Evolutionary conservation across 2,888 invertebrate genomes (phyloP), one percentile per base, ranked within the genome.

Genomic region (Megaustenia siamemsis): DNA sequence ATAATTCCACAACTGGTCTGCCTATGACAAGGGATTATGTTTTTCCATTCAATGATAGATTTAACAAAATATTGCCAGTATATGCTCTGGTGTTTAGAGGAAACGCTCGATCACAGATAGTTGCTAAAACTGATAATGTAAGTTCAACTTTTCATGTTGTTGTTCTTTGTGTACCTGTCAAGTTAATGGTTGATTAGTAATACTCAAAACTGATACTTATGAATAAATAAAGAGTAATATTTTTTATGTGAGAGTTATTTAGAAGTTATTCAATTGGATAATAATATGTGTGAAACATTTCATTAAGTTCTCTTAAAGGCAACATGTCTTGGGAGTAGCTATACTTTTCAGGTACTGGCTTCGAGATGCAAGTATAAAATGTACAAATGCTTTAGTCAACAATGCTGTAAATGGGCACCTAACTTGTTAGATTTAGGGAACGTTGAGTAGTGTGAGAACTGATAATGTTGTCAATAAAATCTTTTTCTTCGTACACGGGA

Each of bases 121-220:
- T 66, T 18, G 21, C 79, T 35, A 80, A 68, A 49, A 80, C 49
- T 49, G 79, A 80, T 0, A 43, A 80, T 68, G 79, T 80, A 80
- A 45, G 79, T 80, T 5, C 24, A 77, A 56, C 21, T 18, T n/a
- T 63, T 28, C 12, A 5, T 4, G 28, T 63, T 35, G 38, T 8
- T 10, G 35, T 8, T 18, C 35, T 35, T 18, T 18, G 21, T 18
- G 18, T 35, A 35, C 18, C 15, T 8, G 35, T 38, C 4, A 15
- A 35, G 28, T 12, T 1, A 63, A 12, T 10, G 6, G 49, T 15
- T 49, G 49, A 49, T 6, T 28, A 63, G 12, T 18, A 60, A 5
- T 60, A 21, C n/a, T 6, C 5, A n/a, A 18, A 6, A 24, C 60
- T 60, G 10, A 5, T 10, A 5, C 5, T 15, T 10, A 60, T 8